Evolutionary conservation across 2,797 vertebrate species (phyloP), one percentile per base, ranked within the genome.

Genomic region (Staurois parvus): DNA sequence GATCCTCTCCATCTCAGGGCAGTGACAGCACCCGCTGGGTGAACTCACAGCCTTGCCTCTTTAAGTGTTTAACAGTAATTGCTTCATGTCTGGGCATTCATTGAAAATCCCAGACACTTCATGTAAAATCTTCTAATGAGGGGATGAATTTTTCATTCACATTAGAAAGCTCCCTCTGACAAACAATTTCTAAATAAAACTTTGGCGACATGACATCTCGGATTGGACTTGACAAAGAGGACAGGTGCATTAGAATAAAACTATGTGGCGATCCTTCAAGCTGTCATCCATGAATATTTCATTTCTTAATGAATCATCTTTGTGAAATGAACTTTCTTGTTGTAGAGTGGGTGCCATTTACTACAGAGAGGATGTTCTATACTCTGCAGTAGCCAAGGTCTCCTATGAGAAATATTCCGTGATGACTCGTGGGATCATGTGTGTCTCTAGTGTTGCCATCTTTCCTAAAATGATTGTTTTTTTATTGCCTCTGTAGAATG

Each of bases 181-280:
- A 94, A 95, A 95, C 95, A 96, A 96, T 95, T 96, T 96, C 95
- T 96, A 95, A 96, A 96, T 95, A 94, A 96, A 97, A 97, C 95
- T 96, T 95, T 92, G 91, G 94, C 92, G 94, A 92, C 93, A 95
- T 97, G 96, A 97, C 97, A 96, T 94, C 94, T 92, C 95, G 95
- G 96, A 98, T 97, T 96, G 96, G 95, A 97, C 97, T 96, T 99
- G 97, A 98, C 97, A 97, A 97, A 97, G 96, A 97, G 97, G 97
- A 98, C 97, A 96, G 95, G 96, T 96, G 97, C 97, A 97, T 97
- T 97, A 98, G 97, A 97, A 97, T 97, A 97, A 96, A 98, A 97
- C 96, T 97, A 94, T 95, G 94, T 95, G 95, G 96, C 94, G 95
- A 98, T 98, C 97, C 96, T 95, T 99, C 97, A 98, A 96, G 93